Conservation (phyloP, 1,140 invertebrate species). For the Euura saliciscinereae region DNA sequence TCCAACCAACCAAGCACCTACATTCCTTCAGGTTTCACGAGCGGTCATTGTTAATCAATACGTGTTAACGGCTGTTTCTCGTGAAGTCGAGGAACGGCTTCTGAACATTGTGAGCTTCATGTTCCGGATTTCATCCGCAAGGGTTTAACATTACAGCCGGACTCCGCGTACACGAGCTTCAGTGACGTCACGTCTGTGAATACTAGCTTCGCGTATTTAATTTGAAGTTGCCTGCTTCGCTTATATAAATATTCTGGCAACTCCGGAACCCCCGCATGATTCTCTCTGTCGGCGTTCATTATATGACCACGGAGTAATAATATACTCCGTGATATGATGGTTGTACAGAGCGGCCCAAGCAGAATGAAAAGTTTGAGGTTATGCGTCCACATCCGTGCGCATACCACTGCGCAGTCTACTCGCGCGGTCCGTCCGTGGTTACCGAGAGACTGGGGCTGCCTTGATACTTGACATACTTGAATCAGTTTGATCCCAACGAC, state of each 20-base stretch:
- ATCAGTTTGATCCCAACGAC: too few relatives aligned
- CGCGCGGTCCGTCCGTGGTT: conserved; percentile 62
- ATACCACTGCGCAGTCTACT: conserved; percentile 59
- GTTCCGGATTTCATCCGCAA: conserved; percentile 38
- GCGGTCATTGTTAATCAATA: too few relatives aligned
- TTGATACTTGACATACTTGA: too few relatives aligned
- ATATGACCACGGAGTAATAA: conserved; percentile 65
- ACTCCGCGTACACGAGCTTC: too few relatives aligned
- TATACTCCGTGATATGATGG: conserved; percentile 68
- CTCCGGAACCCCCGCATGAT: neutral
- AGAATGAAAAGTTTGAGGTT: conserved; percentile 5
- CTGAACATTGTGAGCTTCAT: conserved; percentile 55
- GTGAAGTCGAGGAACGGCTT: conserved; percentile 37
- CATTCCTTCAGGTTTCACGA: too few relatives aligned
- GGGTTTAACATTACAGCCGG: too few relatives aligned
- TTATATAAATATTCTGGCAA: conserved; percentile 4
- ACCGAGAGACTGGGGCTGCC: too few relatives aligned
- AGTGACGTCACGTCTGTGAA: too few relatives aligned
- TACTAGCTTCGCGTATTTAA: conserved; percentile 61
- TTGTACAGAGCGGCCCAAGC: neutral
- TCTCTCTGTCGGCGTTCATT: neutral
- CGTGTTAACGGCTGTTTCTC: too few relatives aligned
- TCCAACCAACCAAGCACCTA: too few relatives aligned
- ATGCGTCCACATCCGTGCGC: conserved; percentile 63
- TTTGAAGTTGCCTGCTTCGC: neutral